Percentiles rank a stretch among this genome's conserved stretches.
Conservation (phyloP, 1,140 invertebrate genomes). For the Eciton burchellii region DNA sequence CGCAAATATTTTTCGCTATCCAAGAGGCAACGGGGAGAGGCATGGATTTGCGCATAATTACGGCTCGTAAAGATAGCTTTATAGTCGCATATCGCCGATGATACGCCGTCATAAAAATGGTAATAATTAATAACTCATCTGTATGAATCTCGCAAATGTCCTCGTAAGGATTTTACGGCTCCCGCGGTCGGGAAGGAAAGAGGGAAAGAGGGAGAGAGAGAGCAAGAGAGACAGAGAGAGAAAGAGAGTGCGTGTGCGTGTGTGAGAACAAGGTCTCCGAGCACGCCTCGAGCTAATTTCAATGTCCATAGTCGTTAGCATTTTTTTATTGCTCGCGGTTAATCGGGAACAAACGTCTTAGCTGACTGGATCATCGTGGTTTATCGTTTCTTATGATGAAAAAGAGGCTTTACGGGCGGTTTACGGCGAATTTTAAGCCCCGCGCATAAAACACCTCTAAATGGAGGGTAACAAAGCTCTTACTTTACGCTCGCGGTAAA, state of each 20-base stretch:
- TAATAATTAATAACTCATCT: slow-evolving; percentile 37
- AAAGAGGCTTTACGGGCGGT: slow-evolving; percentile 32
- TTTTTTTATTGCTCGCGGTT: slow-evolving; percentile 42
- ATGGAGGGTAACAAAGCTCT: slow-evolving; percentile 50
- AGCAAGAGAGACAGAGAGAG: neutral
- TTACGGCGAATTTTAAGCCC: slow-evolving; percentile 44
- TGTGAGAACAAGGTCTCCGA: too few relatives aligned
- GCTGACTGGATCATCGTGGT: slow-evolving; percentile 23
- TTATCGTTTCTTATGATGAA: slow-evolving; percentile 54
- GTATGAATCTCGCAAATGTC: slow-evolving; percentile 12
- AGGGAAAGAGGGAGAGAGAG: too few relatives aligned
- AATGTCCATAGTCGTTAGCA: neutral
- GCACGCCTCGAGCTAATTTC: slow-evolving; percentile 7
- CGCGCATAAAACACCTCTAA: slow-evolving; percentile 55
- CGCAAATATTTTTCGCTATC: slow-evolving; percentile 12
- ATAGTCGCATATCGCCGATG: neutral
- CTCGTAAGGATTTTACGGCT: slow-evolving; percentile 32
- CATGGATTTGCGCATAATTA: slow-evolving; percentile 25
- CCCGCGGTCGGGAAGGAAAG: neutral
- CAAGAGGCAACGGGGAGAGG: neutral
- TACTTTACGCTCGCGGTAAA: slow-evolving; percentile 48
- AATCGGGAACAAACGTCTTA: slow-evolving; percentile 36
- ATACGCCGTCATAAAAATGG: slow-evolving; percentile 29
- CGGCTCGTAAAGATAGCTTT: slow-evolving; percentile 27
- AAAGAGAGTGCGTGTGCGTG: too few relatives aligned